Evolutionary conservation across 2,888 invertebrate species (phyloP).

Genomic region (Clusia tigrina): DNA sequence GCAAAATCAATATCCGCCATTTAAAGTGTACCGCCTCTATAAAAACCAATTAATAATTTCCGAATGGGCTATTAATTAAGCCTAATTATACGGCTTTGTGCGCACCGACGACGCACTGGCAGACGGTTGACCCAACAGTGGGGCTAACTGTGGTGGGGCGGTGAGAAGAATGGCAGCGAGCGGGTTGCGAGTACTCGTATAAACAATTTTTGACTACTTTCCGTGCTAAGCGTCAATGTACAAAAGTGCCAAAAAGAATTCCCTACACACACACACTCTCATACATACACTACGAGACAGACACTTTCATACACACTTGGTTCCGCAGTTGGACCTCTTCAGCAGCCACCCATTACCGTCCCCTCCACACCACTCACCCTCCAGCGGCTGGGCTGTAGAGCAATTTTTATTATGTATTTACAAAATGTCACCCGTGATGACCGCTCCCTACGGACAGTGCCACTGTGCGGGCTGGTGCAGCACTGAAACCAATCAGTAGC

Average conservation of each 20-base stretch:
- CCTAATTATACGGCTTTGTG: constrained; percentile 62
- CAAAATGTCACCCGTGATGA: constrained; percentile 18
- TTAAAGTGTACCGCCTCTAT: constrained; percentile 64
- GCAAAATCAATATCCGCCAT: constrained; percentile 66
- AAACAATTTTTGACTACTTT: not conserved
- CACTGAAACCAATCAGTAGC: constrained; percentile 39
- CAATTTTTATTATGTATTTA: constrained; percentile 22
- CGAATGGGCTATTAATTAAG: constrained; percentile 66
- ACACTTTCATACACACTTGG: not conserved
- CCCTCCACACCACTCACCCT: not conserved
- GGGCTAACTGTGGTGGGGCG: not conserved
- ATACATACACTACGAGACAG: not conserved
- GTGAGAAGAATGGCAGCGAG: no score
- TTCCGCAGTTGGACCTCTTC: not conserved
- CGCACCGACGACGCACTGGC: constrained; percentile 14
- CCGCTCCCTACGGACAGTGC: not conserved
- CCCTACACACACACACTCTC: not conserved
- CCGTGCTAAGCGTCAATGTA: not conserved
- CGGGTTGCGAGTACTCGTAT: no score
- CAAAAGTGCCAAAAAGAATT: not conserved
- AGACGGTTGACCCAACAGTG: not conserved
- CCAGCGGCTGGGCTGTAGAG: not conserved
- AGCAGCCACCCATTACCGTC: no score
- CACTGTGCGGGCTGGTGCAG: not conserved
- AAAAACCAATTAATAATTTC: constrained; percentile 66